These are phyloP conservation scores for Coelopa pilipes DNA, from an alignment of 2,888 invertebrate genomes.

Conservation along the genomic window DNA sequence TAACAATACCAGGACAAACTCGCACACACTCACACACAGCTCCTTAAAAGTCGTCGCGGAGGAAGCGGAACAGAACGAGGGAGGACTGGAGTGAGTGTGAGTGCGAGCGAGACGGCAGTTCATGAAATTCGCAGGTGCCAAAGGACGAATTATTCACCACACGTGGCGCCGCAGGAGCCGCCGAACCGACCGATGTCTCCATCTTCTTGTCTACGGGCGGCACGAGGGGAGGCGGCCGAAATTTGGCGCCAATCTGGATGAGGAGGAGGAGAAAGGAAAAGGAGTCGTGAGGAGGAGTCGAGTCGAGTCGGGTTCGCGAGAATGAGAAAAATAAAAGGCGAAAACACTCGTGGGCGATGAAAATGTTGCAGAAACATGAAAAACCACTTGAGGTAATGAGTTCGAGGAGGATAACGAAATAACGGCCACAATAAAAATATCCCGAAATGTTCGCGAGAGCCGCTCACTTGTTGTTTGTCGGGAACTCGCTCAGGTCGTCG, in stretches of 20 bases:
- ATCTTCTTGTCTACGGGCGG: slow-evolving; percentile 11
- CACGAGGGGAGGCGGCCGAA: slow-evolving; percentile 2
- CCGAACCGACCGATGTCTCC: slow-evolving; percentile 6
- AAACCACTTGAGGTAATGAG: slow-evolving; percentile 36
- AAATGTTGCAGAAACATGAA: slow-evolving; percentile 37
- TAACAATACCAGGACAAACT: slow-evolving; percentile 23
- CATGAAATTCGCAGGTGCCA: slow-evolving; percentile 30
- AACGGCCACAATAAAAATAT: no score
- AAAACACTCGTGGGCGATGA: slow-evolving; percentile 4
- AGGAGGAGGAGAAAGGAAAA: slow-evolving; percentile 14
- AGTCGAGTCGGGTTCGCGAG: not conserved
- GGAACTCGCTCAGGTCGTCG: no score
- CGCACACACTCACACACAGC: not conserved
- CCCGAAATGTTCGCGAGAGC: no score
- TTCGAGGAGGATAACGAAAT: not conserved
- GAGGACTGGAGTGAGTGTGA: no score
- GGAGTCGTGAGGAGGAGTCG: slow-evolving; percentile 3
- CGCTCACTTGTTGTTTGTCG: no score
- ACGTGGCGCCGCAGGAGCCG: slow-evolving; percentile 35
- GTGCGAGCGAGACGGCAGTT: slow-evolving; percentile 14
- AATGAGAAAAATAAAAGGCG: not conserved
- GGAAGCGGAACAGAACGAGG: not conserved
- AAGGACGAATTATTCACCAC: slow-evolving; percentile 24
- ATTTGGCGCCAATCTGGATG: slow-evolving; percentile 1
- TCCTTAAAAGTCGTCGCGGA: not conserved